A percentile compares a stretch with the other conserved stretches of the same genome.
These are phyloP conservation scores for Ennomos quercinarius DNA, from an alignment of 2,888 invertebrate genomes.

Conservation along the genomic window DNA sequence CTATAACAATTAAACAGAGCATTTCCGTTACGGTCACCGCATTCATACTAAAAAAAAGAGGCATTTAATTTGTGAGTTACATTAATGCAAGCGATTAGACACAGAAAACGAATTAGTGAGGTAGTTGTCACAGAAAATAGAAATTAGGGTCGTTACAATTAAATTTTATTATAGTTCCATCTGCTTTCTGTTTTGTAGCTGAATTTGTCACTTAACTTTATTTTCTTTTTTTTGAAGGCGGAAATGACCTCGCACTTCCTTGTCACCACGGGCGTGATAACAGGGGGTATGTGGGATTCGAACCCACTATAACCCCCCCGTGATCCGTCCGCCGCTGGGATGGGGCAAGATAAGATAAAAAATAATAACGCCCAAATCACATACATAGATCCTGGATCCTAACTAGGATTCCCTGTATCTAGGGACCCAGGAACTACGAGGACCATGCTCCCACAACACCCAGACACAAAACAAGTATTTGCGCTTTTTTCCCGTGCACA, in stretches of 20 bases:
- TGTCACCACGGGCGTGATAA: no score
- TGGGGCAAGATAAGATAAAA: no score
- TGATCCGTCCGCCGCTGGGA: no score
- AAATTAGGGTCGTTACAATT: slow-evolving; percentile 46
- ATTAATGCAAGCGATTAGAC: slow-evolving; percentile 61
- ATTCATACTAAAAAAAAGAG: slow-evolving; percentile 41
- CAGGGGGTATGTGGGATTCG: no score
- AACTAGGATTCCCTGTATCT: no score
- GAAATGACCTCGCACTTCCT: no score
- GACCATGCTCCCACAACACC: no score
- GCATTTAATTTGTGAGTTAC: slow-evolving; percentile 55
- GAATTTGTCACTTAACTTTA: neutral
- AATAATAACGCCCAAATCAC: no score
- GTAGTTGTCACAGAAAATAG: slow-evolving; percentile 21
- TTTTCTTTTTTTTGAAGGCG: neutral
- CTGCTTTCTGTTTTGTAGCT: slow-evolving; percentile 23
- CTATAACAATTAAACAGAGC: slow-evolving; percentile 23
- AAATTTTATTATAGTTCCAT: slow-evolving; percentile 31
- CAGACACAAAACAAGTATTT: neutral
- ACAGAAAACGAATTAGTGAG: slow-evolving; percentile 48
- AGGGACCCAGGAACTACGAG: no score
- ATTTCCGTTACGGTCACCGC: slow-evolving; percentile 46
- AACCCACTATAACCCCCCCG: no score
- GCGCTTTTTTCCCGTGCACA: neutral
- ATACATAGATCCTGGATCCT: no score